Base-by-base conservation (phyloP, 2,888 invertebrate genomes). In the Volucella zonaria region DNA sequence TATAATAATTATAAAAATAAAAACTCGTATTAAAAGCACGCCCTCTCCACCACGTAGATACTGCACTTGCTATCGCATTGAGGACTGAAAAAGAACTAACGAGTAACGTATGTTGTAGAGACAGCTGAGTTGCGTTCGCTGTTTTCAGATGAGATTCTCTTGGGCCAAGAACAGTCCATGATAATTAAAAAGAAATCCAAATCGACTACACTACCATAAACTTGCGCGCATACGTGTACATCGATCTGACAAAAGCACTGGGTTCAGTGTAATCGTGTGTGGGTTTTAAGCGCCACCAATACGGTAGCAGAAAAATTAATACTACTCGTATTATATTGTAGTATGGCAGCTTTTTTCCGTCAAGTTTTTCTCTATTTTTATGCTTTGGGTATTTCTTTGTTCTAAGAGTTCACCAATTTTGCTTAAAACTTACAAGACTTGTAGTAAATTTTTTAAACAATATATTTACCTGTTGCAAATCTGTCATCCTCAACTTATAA, bases 11-110 rank as follows among this genome's bases (percentile, higher is more conserved):
- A 47, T 56, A 40, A n/a, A 51, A 75, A 12, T 15, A 23, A 62
- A 18, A 61, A 59, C 61, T 54, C 40, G 52, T 15, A 31, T 31
- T 42, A 8, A 14, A 38, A 40, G 56, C 47, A 23, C 52, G 54
- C 62, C 56, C 82, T 79, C 78, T 56, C 38, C 18, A 31, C 6
- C 31, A 58, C 49, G 45, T 11, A 56, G 64, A 62, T 31, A 31
- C 38, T 38, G 42, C 54, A 18, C 78, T 82, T 78, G 73, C 51
- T 79, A 68, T 38, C 82, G 58, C 82, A 68, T 51, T 45, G 82
- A 74, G 58, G 68, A 68, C 73, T 49, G 68, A 82, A 82, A 47
- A 64, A 79, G 45, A 76, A 82, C 80, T 80, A 56, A 81, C 47
- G 58, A 42, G 42, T 56, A 45, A 47, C 38, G 38, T 51, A 56